These are phyloP conservation scores for Cryptocephalus moraei DNA, from an alignment of 2,888 invertebrate species.

Conservation along the genomic window DNA sequence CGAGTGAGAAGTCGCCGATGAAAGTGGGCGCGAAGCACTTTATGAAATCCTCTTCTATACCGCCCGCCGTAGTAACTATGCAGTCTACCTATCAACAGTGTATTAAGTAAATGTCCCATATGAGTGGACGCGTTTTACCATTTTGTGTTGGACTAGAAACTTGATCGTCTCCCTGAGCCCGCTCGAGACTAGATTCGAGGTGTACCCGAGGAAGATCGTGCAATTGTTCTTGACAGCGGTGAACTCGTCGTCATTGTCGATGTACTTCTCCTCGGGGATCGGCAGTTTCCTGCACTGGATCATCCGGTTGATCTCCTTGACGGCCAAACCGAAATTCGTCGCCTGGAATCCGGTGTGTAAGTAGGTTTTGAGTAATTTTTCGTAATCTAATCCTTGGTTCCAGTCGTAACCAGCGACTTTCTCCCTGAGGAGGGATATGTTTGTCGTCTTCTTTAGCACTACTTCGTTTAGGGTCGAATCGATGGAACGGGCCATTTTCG, in stretches of 20 bases:
- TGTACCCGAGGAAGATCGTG: conserved; percentile 95
- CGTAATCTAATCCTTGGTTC: conserved; percentile 80
- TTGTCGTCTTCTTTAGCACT: conserved; percentile 28
- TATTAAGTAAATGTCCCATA: not conserved
- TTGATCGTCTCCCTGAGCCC: conserved; percentile 84
- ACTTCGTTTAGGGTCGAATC: conserved; percentile 18
- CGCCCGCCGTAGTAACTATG: conserved; percentile 95
- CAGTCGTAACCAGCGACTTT: conserved; percentile 85
- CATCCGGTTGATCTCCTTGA: conserved; percentile 90
- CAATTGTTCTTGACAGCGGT: conserved; percentile 70
- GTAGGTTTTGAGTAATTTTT: conserved; percentile 71
- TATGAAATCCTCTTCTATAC: conserved; percentile 97
- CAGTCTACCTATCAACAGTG: conserved; percentile 65
- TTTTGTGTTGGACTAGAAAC: conserved; percentile 73
- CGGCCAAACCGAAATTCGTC: conserved; percentile 84
- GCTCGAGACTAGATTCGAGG: conserved; percentile 92
- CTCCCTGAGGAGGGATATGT: conserved; percentile 26
- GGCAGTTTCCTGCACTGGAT: conserved; percentile 61
- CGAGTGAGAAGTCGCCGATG: conserved; percentile 80
- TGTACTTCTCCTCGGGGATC: conserved; percentile 54
- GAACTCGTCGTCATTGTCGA: conserved; percentile 68
- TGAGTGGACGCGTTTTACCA: conserved; percentile 41
- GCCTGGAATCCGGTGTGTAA: conserved; percentile 91
- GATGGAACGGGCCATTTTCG: conserved; percentile 10
- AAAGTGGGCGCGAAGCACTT: conserved; percentile 95